These are phyloP conservation scores for Tachycineta bicolor DNA, from an alignment of 2,113 vertebrate genomes.

Conservation along the genomic window DNA sequence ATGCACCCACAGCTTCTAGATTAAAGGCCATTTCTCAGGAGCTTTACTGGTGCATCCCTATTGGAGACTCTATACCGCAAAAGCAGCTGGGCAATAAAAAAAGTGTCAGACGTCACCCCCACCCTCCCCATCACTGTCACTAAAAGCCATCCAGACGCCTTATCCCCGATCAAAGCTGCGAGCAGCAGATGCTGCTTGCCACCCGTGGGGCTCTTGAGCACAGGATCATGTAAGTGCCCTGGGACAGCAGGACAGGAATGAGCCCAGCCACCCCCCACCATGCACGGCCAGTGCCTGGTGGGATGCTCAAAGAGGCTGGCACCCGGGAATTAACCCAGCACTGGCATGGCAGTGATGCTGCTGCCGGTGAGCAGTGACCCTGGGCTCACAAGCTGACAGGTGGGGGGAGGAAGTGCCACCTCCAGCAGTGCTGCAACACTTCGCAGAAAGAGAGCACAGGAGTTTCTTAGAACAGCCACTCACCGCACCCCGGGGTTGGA, in stretches of 20 bases:
- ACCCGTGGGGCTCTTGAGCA: fast-evolving
- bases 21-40: neutral
- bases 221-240: neutral
- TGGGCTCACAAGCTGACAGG: fast-evolving
- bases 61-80: fast-evolving
- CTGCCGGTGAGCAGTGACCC: fast-evolving
- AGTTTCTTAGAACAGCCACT: neutral
- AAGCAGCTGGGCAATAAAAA: neutral
- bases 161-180: neutral
- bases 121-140: neutral
- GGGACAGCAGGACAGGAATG: neutral
- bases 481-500: fast-evolving
- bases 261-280: neutral
- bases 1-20: neutral
- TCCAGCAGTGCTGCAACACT: fast-evolving
- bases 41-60: neutral
- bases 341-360: neutral
- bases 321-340: neutral
- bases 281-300: neutral
- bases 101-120: neutral
- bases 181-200: neutral
- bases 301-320: neutral
- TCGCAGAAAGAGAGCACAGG: neutral
- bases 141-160: neutral
- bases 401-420: neutral